phyloP scores from a whole-genome alignment of 2,888 invertebrate genomes.

The Drosophila mimica region DNA sequence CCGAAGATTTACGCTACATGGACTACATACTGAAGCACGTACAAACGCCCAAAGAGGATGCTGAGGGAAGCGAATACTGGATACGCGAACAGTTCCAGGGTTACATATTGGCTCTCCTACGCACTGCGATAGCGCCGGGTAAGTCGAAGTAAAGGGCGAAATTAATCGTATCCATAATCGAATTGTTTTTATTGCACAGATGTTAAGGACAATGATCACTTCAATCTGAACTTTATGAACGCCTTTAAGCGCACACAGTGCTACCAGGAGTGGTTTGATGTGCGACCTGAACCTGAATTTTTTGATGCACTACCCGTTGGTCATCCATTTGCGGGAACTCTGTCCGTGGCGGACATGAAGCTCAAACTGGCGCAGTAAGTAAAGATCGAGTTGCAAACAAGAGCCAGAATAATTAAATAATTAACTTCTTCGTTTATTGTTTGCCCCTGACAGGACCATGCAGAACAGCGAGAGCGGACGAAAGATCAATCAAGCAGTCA shows the following conservation, averaged over 20 bases:
- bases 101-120: constrained; percentile 92
- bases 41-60: constrained; percentile 88
- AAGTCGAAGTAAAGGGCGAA: background rate
- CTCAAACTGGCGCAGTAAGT: constrained; percentile 95
- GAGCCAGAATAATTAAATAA: background rate
- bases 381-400: background rate
- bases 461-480: constrained; percentile 97
- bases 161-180: background rate
- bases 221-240: constrained; percentile 92
- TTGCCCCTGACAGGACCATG: constrained; percentile 90
- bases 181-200: constrained; percentile 85
- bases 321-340: constrained; percentile 97
- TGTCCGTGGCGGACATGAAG: constrained; percentile 97
- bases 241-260: constrained; percentile 96
- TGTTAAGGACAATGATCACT: constrained; percentile 92
- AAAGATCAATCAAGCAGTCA: constrained; percentile 96
- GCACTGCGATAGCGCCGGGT: constrained; percentile 87
- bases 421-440: background rate
- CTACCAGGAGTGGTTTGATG: constrained; percentile 92
- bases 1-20: constrained; percentile 97
- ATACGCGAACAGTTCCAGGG: constrained; percentile 96
- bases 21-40: constrained; percentile 95
- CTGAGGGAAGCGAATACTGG: constrained; percentile 98
- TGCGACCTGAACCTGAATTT: constrained; percentile 88
- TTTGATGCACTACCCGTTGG: constrained; percentile 91